Percentiles rank a stretch among this genome's conserved stretches.
Conservation (phyloP, 2,797 vertebrate species). For the Buphagus erythrorhynchus region DNA sequence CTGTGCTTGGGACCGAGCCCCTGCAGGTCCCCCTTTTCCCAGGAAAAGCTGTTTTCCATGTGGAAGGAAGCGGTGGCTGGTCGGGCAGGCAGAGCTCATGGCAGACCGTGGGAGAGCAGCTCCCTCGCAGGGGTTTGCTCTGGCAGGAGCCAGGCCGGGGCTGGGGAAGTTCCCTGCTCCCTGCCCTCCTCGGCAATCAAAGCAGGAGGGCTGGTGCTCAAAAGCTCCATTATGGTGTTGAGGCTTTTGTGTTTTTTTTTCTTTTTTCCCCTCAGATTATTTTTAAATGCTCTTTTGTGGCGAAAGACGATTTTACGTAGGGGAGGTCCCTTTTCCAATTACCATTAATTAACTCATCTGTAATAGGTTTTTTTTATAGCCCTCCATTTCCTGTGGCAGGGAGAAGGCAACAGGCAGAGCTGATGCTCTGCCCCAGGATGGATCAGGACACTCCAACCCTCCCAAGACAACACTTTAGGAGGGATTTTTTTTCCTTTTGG, state of each 20-base stretch:
- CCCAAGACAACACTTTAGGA: background rate
- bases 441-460: rapidly evolving
- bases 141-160: background rate
- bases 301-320: background rate
- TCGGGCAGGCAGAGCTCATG: rapidly evolving
- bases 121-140: rapidly evolving
- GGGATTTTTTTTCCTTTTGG: background rate
- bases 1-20: rapidly evolving
- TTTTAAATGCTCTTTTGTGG: conserved; percentile 4
- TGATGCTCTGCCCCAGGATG: background rate
- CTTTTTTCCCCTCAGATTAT: background rate
- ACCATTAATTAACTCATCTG: conserved; percentile 47
- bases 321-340: conserved; percentile 47
- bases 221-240: background rate
- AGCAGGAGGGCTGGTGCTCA: background rate
- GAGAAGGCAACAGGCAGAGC: background rate
- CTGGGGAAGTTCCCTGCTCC: background rate
- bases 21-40: background rate
- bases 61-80: rapidly evolving
- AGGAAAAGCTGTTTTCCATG: background rate
- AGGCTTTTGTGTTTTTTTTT: too few relatives aligned
- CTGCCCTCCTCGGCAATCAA: rapidly evolving
- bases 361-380: conserved; percentile 14
- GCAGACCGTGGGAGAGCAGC: background rate
- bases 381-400: background rate